Conservation (phyloP, 2,113 vertebrate species). For the Sylvietta virens region DNA sequence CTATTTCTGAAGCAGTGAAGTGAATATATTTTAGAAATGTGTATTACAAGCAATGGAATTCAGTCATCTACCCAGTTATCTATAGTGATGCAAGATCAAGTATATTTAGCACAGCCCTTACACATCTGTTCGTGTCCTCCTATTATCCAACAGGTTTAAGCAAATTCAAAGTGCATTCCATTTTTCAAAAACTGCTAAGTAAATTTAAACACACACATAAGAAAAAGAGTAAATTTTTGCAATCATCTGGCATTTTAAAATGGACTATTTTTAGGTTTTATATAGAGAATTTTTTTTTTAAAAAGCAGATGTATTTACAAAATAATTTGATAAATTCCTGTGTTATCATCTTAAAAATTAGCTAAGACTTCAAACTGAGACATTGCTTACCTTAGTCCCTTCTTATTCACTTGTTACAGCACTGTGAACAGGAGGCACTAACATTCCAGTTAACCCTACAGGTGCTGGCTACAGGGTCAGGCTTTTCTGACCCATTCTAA, state of each 20-base stretch:
- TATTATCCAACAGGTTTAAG: background rate
- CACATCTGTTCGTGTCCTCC: background rate
- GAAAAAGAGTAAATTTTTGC: background rate
- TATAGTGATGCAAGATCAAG: background rate
- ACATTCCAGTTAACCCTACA: background rate
- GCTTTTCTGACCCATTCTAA: background rate
- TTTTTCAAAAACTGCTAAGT: background rate
- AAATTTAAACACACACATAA: background rate
- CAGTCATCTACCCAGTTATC: background rate
- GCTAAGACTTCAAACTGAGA: background rate
- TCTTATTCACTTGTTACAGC: background rate
- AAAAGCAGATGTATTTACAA: background rate
- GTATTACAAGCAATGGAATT: background rate
- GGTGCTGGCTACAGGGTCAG: background rate
- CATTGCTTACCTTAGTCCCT: background rate
- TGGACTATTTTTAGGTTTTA: background rate
- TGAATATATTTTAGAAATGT: background rate
- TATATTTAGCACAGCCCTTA: background rate
- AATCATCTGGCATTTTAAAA: background rate
- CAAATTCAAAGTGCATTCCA: background rate
- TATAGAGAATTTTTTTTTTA: background rate
- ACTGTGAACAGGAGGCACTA: background rate
- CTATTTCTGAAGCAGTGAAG: background rate
- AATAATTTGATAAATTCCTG: background rate
- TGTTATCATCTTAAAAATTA: background rate